Conservation (phyloP, 2,888 invertebrate species). For the Elegia similella region DNA sequence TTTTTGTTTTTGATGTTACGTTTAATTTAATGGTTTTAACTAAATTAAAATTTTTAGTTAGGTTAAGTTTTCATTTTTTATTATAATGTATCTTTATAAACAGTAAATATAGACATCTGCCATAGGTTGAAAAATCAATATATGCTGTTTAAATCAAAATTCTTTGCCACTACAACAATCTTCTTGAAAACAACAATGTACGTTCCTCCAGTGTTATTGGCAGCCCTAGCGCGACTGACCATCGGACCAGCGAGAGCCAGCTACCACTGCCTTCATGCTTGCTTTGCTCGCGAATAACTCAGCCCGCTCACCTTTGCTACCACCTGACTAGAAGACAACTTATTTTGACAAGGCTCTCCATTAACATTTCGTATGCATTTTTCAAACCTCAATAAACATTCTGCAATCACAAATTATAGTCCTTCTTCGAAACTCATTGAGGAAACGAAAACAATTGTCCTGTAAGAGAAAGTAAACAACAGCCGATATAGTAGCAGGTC, state of each 20-base stretch:
- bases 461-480: not conserved
- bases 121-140: too few species aligned
- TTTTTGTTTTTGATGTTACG: too few species aligned
- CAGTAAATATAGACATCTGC: too few species aligned
- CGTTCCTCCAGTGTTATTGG: not conserved
- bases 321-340: conserved; percentile 14
- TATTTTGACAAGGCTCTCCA: not conserved
- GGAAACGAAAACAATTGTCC: not conserved
- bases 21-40: too few species aligned
- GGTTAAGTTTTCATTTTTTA: too few species aligned
- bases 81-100: too few species aligned
- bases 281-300: conserved; percentile 34
- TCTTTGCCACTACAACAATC: too few species aligned
- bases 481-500: conserved; percentile 33
- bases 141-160: too few species aligned
- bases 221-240: conserved; percentile 14
- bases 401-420: not conserved
- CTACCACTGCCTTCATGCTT: conserved; percentile 35
- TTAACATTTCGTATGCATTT: not conserved
- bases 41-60: too few species aligned
- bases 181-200: too few species aligned
- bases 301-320: conserved; percentile 13
- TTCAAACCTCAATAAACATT: not conserved
- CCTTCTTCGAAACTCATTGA: not conserved
- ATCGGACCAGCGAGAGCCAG: conserved; percentile 16